Percentiles rank a stretch among this genome's conserved stretches.
phyloP scores from a whole-genome alignment of 2,113 vertebrate species.

The Actenoides hombroni region DNA sequence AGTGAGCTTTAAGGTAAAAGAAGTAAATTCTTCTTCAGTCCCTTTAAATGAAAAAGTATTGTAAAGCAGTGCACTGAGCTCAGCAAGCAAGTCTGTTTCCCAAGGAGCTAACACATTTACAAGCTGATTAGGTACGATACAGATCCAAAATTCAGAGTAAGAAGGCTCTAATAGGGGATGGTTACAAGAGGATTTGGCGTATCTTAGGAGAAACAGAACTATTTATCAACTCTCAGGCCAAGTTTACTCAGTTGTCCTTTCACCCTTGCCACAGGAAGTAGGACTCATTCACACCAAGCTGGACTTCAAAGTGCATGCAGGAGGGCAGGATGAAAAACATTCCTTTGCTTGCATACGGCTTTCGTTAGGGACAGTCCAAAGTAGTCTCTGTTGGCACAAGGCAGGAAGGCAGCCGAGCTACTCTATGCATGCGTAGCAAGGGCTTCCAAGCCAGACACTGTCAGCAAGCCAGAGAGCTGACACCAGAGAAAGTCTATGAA shows the following conservation, averaged over 20 bases:
- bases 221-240: not conserved
- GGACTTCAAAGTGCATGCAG: not conserved
- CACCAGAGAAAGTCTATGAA: conserved; percentile 8
- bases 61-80: not conserved
- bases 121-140: not conserved
- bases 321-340: conserved; percentile 49
- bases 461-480: conserved; percentile 32
- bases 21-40: not conserved
- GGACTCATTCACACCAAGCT: not conserved
- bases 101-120: not conserved
- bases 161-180: not conserved
- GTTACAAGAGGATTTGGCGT: not conserved
- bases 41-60: not conserved
- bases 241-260: conserved; percentile 49
- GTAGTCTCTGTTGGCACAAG: conserved; percentile 1
- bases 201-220: not conserved
- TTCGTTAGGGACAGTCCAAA: conserved; percentile 17
- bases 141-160: not conserved
- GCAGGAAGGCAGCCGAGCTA: conserved; percentile 29
- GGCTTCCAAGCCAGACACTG: conserved; percentile 3
- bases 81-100: not conserved
- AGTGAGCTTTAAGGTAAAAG: not conserved
- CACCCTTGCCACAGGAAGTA: conserved; percentile 39
- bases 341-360: not conserved
- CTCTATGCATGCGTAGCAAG: not conserved